These are phyloP conservation scores for Sarcophaga carnaria DNA, from an alignment of 2,888 invertebrate species.

Conservation along the genomic window DNA sequence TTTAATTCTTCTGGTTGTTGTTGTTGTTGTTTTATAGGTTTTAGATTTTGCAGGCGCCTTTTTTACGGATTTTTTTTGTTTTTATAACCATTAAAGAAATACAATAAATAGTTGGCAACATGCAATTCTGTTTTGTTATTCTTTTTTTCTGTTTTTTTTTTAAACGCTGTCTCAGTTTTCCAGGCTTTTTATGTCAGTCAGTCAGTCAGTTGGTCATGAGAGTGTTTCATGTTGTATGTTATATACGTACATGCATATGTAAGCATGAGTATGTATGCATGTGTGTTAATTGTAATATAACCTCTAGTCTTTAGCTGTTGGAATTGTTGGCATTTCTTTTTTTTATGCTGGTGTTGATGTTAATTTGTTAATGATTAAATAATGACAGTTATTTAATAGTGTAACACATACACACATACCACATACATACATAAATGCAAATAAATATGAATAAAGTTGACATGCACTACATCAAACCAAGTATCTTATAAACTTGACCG, in stretches of 20 bases:
- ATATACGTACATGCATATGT: not conserved
- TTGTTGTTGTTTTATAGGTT: conserved; percentile 44
- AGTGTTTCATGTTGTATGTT: conserved; percentile 71
- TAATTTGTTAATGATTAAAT: conserved; percentile 65
- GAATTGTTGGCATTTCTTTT: conserved; percentile 7
- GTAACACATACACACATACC: not conserved
- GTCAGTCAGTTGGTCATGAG: conserved; percentile 81
- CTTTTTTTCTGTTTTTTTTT: conserved; percentile 26
- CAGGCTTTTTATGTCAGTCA: conserved; percentile 74
- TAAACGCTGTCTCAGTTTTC: conserved; percentile 47
- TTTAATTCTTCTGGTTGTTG: conserved; percentile 29
- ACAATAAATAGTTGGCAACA: conserved; percentile 51
- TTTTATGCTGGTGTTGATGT: conserved; percentile 52
- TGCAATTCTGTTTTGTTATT: conserved; percentile 39
- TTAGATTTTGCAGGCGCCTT: conserved; percentile 64
- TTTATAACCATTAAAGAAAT: conserved; percentile 22
- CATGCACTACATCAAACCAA: no score
- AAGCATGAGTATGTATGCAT: conserved; percentile 11
- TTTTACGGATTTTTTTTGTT: conserved; percentile 3
- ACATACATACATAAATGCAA: not conserved
- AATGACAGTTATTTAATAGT: conserved; percentile 54
- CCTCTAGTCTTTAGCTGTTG: conserved; percentile 35
- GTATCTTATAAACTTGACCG: conserved; percentile 49
- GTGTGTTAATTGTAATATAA: conserved; percentile 55
- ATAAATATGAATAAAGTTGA: not conserved